phyloP scores from a whole-genome alignment of 2,888 invertebrate species.

The Andrena chrysosceles region DNA sequence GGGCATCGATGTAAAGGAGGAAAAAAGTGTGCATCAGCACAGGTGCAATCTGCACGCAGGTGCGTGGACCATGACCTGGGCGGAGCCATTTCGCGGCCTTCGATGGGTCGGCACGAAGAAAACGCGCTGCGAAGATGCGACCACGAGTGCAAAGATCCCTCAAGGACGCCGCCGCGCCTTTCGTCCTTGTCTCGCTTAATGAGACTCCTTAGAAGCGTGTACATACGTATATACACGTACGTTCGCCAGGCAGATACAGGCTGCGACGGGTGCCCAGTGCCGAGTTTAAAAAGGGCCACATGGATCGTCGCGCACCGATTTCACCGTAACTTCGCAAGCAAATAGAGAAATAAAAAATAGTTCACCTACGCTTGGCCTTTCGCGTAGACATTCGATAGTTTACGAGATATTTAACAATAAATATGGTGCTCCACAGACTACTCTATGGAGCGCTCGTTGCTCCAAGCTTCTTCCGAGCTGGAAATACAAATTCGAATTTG shows the following conservation, averaged over 20 bases:
- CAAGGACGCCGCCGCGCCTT: slow-evolving; percentile 77
- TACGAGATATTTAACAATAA: too few species aligned
- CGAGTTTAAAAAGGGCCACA: slow-evolving; percentile 15
- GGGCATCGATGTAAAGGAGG: not conserved
- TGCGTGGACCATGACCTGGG: slow-evolving; percentile 79
- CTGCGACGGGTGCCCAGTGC: slow-evolving; percentile 35
- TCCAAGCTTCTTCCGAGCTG: too few species aligned
- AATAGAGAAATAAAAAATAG: too few species aligned
- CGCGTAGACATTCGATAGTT: too few species aligned
- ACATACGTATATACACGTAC: slow-evolving; percentile 8
- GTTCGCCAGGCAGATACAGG: slow-evolving; percentile 36
- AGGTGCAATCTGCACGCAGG: slow-evolving; percentile 44
- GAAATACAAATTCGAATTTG: too few species aligned
- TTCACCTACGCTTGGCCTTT: too few species aligned
- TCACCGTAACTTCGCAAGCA: too few species aligned
- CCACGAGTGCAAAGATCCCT: slow-evolving; percentile 83
- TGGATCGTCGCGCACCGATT: too few species aligned
- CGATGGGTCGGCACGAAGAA: slow-evolving; percentile 73
- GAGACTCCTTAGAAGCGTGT: slow-evolving; percentile 68
- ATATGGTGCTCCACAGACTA: too few species aligned
- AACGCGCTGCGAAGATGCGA: slow-evolving; percentile 74
- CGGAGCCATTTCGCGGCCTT: slow-evolving; percentile 79
- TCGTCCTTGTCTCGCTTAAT: slow-evolving; percentile 82
- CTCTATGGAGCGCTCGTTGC: too few species aligned
- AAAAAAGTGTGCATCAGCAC: slow-evolving; percentile 11